Percentiles rank a stretch among this genome's conserved stretches.
Conservation (phyloP, 2,113 vertebrate species). For the Gymnorhina tibicen region DNA sequence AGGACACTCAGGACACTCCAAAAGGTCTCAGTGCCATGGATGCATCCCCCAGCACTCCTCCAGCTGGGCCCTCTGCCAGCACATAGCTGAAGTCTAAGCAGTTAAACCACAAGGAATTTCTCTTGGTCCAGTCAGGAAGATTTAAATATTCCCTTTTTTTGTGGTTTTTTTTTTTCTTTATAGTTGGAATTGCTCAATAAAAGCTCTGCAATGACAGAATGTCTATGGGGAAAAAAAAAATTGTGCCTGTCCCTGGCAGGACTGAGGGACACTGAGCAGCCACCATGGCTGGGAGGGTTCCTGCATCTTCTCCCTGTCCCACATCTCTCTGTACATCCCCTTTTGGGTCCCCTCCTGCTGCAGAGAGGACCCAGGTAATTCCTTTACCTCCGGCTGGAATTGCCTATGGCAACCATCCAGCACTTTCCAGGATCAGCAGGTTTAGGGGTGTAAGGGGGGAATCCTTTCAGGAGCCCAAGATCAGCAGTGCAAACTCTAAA, state of each 20-base stretch:
- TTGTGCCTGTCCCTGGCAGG: not conserved
- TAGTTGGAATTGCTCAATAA: not conserved
- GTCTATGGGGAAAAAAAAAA: not conserved
- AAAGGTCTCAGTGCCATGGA: not conserved
- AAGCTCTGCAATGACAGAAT: not conserved
- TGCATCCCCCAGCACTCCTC: not conserved
- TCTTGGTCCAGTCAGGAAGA: not conserved
- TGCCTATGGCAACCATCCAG: not conserved
- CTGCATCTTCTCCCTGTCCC: not conserved
- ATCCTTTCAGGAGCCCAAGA: not conserved
- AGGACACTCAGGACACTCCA: not conserved
- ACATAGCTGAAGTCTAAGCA: not conserved
- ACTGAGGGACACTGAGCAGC: not conserved
- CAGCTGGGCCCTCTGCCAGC: not conserved
- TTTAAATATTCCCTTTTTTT: not conserved
- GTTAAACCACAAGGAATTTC: constrained; percentile 30
- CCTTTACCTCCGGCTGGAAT: not conserved
- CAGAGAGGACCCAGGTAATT: accelerated
- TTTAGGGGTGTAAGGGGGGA: not conserved
- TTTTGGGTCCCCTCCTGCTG: not conserved
- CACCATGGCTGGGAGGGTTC: accelerated
- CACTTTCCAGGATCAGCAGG: not conserved
- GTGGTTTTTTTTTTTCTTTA: not conserved
- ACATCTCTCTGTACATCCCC: accelerated
- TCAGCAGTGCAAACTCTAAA: not conserved